Percentiles rank a stretch among this genome's conserved stretches.
Evolutionary conservation across 2,797 vertebrate species (phyloP).

Genomic region (Schizopygopsis malacanthus): DNA sequence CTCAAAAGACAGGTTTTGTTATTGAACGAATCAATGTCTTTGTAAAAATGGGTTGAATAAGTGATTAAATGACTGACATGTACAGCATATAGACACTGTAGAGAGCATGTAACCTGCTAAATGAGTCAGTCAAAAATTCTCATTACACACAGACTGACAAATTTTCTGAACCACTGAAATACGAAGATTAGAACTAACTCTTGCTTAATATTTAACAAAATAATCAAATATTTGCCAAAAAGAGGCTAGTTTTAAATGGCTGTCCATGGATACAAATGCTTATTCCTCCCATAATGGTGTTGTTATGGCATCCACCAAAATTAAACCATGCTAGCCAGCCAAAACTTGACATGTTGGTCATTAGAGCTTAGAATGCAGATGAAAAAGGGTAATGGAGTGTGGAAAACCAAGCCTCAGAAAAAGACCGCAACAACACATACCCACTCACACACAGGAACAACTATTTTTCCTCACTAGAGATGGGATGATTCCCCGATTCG

Average conservation of each 20-base stretch:
- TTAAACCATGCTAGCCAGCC: background rate
- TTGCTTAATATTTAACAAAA: background rate
- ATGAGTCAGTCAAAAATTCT: background rate
- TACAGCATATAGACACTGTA: background rate
- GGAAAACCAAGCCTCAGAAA: conserved; percentile 27
- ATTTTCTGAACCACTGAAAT: background rate
- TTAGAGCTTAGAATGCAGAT: conserved; percentile 26
- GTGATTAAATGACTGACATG: background rate
- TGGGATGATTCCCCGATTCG: no score
- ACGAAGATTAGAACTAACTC: background rate
- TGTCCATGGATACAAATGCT: background rate
- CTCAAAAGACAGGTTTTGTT: background rate
- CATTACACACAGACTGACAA: background rate
- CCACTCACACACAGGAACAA: background rate
- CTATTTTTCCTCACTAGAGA: background rate
- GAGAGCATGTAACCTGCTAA: background rate
- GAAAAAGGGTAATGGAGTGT: conserved; percentile 23
- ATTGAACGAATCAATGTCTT: background rate
- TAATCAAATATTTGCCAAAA: background rate
- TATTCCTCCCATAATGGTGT: background rate
- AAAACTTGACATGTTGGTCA: conserved; percentile 6
- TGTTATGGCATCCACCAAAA: conserved; percentile 5
- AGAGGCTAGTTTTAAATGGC: background rate
- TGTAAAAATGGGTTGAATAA: background rate
- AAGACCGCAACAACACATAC: background rate